Percentiles rank a stretch among this genome's conserved stretches.
Conservation (phyloP, 2,113 vertebrate species). For the Epinephelus fuscoguttatus region DNA sequence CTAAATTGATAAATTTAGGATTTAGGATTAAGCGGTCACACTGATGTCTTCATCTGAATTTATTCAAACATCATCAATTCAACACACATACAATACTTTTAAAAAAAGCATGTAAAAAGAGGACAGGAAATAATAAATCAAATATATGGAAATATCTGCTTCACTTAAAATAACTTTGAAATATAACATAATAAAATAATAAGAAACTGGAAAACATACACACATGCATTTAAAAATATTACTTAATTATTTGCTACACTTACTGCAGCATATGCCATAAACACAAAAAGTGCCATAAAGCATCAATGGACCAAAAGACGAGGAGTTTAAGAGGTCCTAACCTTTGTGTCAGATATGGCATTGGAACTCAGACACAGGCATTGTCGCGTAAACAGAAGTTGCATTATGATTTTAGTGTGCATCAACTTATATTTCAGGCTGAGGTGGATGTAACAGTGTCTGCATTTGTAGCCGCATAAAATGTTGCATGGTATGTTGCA, state of each 20-base stretch:
- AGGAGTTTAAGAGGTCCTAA: background rate
- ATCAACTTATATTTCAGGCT: background rate
- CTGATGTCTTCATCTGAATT: background rate
- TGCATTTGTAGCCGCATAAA: background rate
- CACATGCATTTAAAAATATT: too few species aligned
- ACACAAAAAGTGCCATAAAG: background rate
- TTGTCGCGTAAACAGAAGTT: background rate
- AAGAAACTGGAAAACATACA: background rate
- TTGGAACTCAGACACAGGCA: background rate
- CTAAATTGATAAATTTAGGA: background rate
- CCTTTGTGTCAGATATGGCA: background rate
- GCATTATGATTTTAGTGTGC: background rate
- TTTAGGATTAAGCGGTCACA: too few species aligned
- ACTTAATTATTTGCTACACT: background rate
- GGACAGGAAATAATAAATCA: background rate
- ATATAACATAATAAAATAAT: background rate
- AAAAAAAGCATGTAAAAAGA: background rate
- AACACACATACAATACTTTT: background rate
- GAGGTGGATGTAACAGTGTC: background rate
- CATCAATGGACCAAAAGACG: background rate
- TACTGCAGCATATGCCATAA: background rate
- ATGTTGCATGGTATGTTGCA: too few species aligned
- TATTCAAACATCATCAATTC: constrained; percentile 12
- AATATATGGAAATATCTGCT: background rate
- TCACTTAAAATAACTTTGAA: background rate